These are phyloP conservation scores for Heliconius congener DNA, from an alignment of 1,140 invertebrate species.

Conservation along the genomic window DNA sequence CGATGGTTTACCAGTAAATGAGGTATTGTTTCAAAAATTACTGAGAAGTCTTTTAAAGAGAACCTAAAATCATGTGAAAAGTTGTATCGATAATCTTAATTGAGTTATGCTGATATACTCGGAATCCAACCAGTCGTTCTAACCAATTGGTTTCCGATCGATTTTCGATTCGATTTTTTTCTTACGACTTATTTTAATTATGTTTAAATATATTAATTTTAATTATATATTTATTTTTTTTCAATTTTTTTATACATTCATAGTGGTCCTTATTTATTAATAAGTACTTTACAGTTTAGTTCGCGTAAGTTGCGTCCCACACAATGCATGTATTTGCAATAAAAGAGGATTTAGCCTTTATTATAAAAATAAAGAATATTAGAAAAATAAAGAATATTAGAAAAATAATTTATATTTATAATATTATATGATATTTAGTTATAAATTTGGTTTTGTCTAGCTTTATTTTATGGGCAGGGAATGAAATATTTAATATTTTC, in stretches of 20 bases:
- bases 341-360: background rate
- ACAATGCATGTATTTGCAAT: background rate
- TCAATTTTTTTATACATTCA: background rate
- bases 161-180: too few species aligned
- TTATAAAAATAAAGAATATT: background rate
- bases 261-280: background rate
- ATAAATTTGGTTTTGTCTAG: background rate
- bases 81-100: too few species aligned
- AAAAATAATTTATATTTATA: background rate
- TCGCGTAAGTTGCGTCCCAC: constrained; percentile 2
- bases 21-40: background rate
- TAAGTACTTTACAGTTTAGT: background rate
- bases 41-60: background rate
- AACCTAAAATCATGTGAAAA: background rate
- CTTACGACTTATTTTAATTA: too few species aligned
- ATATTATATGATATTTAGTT: background rate
- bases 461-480: background rate
- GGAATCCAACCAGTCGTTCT: too few species aligned
- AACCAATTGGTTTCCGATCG: too few species aligned
- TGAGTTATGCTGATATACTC: too few species aligned
- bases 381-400: too few species aligned
- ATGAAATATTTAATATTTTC: background rate
- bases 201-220: too few species aligned
- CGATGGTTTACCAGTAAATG: background rate
- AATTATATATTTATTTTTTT: background rate